Evolutionary conservation across 2,797 vertebrate genomes (phyloP).

Genomic region (Anguilla anguilla): DNA sequence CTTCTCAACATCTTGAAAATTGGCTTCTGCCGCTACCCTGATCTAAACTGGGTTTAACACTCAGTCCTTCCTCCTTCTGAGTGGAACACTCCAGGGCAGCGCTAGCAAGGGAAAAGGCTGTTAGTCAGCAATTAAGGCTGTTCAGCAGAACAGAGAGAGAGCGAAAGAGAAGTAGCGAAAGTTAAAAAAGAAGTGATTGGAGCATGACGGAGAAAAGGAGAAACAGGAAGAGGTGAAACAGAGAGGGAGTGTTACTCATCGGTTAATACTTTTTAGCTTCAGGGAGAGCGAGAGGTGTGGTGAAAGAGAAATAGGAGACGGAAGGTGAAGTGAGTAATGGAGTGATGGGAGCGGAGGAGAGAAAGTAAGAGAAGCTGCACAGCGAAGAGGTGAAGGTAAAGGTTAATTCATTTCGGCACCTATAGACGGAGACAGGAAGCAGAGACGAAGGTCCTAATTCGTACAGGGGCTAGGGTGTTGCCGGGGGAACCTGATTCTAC

Average conservation of each 20-base stretch:
- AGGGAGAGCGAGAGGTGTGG: background rate
- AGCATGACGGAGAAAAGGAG: background rate
- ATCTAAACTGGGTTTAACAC: background rate
- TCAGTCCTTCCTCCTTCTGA: background rate
- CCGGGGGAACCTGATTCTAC: too few relatives aligned
- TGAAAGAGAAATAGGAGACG: slow-evolving; percentile 9
- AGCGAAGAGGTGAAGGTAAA: background rate
- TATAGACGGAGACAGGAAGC: too few relatives aligned
- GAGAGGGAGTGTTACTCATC: background rate
- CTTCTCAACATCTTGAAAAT: background rate
- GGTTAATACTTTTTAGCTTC: background rate
- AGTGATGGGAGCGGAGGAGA: background rate
- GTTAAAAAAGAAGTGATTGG: background rate
- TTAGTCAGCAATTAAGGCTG: background rate
- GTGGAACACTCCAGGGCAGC: background rate
- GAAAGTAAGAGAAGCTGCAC: background rate
- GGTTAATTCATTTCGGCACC: background rate
- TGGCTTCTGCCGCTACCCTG: background rate
- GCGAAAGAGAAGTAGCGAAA: background rate
- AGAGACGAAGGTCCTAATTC: background rate
- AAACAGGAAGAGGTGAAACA: background rate
- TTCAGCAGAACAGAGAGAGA: background rate
- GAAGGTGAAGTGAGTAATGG: slow-evolving; percentile 32
- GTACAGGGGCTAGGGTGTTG: background rate
- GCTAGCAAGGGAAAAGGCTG: background rate